These are phyloP conservation scores for Ivindomyrus marchei DNA, from an alignment of 2,113 vertebrate species.

Conservation along the genomic window DNA sequence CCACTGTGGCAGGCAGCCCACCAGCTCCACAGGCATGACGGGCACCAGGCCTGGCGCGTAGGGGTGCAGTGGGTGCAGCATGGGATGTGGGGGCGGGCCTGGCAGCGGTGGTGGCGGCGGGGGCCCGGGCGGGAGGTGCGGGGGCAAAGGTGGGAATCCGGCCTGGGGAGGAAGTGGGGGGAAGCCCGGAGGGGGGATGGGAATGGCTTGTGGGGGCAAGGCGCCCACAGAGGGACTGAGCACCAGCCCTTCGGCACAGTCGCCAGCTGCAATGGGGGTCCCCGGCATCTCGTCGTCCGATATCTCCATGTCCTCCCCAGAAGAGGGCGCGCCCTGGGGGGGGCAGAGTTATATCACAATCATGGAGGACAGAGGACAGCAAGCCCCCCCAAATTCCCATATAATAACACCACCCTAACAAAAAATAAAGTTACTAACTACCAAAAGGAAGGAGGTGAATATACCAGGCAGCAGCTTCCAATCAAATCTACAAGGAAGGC, in stretches of 20 bases:
- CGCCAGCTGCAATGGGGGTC: constrained; percentile 58
- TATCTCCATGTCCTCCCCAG: constrained; percentile 70
- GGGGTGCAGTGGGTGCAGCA: constrained; percentile 41
- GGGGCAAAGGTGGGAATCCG: constrained; percentile 34
- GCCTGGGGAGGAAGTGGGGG: constrained; percentile 60
- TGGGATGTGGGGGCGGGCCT: constrained; percentile 50
- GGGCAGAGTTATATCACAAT: background rate
- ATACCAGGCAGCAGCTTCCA: background rate
- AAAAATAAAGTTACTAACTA: background rate
- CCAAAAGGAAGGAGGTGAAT: background rate
- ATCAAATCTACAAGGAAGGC: background rate
- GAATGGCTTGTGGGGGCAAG: constrained; percentile 59
- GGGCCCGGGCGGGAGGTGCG: constrained; percentile 44
- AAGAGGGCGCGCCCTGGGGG: constrained; percentile 63
- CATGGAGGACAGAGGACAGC: background rate
- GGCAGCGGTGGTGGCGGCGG: constrained; percentile 40
- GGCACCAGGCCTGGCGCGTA: constrained; percentile 66
- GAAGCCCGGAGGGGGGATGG: constrained; percentile 66
- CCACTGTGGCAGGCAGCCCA: constrained; percentile 87
- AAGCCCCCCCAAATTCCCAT: background rate
- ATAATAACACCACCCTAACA: too few relatives aligned
- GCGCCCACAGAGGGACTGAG: constrained; percentile 63
- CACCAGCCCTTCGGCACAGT: constrained; percentile 72
- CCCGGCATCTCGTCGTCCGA: constrained; percentile 63
- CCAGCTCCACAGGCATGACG: constrained; percentile 87